Evolutionary conservation across 2,797 vertebrate species (phyloP), one percentile per base, ranked within the genome.

Genomic region (Pipistrellus nathusii): DNA sequence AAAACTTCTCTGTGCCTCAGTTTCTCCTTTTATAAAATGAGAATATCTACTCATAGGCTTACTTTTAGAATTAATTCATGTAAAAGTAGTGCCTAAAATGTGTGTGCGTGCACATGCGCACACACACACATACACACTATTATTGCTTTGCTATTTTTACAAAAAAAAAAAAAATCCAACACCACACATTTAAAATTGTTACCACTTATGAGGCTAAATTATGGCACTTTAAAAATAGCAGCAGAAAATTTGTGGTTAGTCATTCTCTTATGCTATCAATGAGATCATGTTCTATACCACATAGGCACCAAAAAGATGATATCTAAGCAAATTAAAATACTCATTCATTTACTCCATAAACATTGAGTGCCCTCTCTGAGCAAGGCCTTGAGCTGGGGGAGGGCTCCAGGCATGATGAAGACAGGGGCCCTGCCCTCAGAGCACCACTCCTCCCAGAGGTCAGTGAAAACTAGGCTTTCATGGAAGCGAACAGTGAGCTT

Each of bases 101-200:
- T 18, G 30, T 10, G 55, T 0, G n/a, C 11, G n/a, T 8, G 41
- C n/a, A 25, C 51, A 27, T 41, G 30, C 25, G 23, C 12, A 30
- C 53, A 51, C 53, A 53, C 41, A 25, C 51, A 27, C 48, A 32
- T 20, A 23, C 30, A 30, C 8, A 30, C 35, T 80, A 68, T 27
- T 53, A 87, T 32, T 87, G 38, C 41, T 76, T 30, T 27, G 15
- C 15, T 23, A n/a, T 35, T 87, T 94, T 83, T 85, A 75, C 30
- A 62, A 25, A 4, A 23, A 53, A 59, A 59, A 25, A 23, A 4
- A n/a, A 44, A 5, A 0, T 14, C 6, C 15, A 66, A 68, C 38
- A 78, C 62, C 4, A 64, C 25, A 51, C 18, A 90, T 69, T 95
- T 88, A 69, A 95, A 96, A 91, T 53, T 53, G 10, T 35, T 81